phyloP scores from a whole-genome alignment of 2,113 vertebrate species.

The Anarrhichthys ocellatus region DNA sequence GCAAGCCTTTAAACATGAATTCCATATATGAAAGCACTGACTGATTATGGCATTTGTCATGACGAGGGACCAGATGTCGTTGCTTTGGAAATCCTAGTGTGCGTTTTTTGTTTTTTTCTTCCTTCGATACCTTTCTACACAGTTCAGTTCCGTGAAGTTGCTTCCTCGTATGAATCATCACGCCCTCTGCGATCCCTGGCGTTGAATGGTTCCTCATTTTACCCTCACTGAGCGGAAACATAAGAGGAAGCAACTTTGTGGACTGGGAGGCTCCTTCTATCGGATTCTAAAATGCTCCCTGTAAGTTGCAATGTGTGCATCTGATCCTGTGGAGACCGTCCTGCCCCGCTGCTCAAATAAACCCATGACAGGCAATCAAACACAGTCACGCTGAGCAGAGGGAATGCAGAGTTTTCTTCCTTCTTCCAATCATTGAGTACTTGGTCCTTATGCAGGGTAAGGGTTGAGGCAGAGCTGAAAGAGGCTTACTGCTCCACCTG shows the following conservation, averaged over 20 bases:
- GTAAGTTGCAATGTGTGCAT: constrained; percentile 49
- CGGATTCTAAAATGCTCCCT: constrained; percentile 45
- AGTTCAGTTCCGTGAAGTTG: constrained; percentile 37
- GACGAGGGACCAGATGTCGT: constrained; percentile 36
- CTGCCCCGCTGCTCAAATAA: constrained; percentile 24
- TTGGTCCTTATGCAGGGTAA: constrained; percentile 31
- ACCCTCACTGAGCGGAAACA: constrained; percentile 20
- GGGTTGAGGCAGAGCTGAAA: constrained; percentile 22
- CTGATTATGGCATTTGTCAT: constrained; percentile 39
- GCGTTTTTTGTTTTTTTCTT: constrained; percentile 20
- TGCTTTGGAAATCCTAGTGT: constrained; percentile 75
- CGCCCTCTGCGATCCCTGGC: neutral
- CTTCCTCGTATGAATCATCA: constrained; percentile 22
- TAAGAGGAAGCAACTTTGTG: constrained; percentile 58
- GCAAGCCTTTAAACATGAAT: constrained; percentile 53
- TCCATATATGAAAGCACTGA: constrained; percentile 46
- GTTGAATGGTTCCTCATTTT: constrained; percentile 41
- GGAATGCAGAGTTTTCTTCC: constrained; percentile 42
- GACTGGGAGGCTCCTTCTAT: constrained; percentile 14
- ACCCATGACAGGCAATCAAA: constrained; percentile 54
- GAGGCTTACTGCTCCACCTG: constrained; percentile 88
- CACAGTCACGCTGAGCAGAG: constrained; percentile 49
- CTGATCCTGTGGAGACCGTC: constrained; percentile 24
- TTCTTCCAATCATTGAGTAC: constrained; percentile 22
- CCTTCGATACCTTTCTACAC: constrained; percentile 3